Percentiles rank a stretch among this genome's conserved stretches.
Evolutionary conservation across 1,140 invertebrate species (phyloP).

Genomic region (Papilio aristodemus): DNA sequence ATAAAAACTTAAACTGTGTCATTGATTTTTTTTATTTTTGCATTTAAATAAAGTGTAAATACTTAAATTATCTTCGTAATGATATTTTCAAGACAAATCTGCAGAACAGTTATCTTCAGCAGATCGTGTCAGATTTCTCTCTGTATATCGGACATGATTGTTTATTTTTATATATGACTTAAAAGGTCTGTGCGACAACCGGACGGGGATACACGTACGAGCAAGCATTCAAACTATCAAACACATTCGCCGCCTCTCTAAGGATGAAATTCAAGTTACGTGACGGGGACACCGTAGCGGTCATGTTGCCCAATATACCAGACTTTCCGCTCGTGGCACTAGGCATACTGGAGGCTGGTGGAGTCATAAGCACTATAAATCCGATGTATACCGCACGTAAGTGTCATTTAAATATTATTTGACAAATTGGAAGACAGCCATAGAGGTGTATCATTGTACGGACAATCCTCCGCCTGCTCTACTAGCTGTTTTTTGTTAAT

Average conservation of each 20-base stretch:
- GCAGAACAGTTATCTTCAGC: too few species aligned
- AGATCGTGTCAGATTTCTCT: not conserved
- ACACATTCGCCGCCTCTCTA: constrained; percentile 86
- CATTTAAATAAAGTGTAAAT: too few species aligned
- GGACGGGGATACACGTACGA: constrained; percentile 87
- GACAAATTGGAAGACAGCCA: too few species aligned
- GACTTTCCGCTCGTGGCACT: constrained; percentile 87
- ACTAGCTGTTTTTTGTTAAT: too few species aligned
- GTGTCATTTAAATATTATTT: constrained; percentile 37
- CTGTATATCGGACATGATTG: constrained; percentile 32
- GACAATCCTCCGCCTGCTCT: too few species aligned
- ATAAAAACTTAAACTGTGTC: too few species aligned
- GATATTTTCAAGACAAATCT: too few species aligned
- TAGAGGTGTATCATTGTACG: too few species aligned
- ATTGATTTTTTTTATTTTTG: too few species aligned
- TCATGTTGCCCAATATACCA: constrained; percentile 89
- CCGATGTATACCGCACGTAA: constrained; percentile 90
- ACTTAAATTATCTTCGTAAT: too few species aligned
- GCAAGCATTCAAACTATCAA: constrained; percentile 83
- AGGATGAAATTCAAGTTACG: constrained; percentile 84
- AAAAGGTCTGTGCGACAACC: constrained; percentile 86
- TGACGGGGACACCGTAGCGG: constrained; percentile 86
- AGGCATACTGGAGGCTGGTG: constrained; percentile 86
- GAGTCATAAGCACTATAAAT: constrained; percentile 89
- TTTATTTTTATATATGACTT: too few species aligned